Evolutionary conservation across 1,140 invertebrate genomes (phyloP).

Genomic region (Panagrolaimus sp.): DNA sequence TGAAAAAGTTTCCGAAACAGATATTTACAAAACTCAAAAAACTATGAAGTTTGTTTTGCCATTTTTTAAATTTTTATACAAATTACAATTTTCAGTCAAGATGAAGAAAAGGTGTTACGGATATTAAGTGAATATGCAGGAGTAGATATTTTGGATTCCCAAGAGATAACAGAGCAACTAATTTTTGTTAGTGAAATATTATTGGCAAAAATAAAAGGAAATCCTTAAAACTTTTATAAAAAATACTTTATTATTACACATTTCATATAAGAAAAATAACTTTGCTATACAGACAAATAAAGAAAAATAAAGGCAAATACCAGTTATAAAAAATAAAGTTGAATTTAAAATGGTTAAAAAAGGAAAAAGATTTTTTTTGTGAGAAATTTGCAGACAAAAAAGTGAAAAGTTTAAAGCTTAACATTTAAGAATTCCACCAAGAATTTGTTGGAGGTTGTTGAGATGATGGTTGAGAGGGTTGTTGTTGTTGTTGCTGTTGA

Average conservation of each 20-base stretch:
- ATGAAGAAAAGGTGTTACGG: slow-evolving; percentile 34
- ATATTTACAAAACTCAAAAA: not conserved
- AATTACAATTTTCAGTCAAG: slow-evolving; percentile 18
- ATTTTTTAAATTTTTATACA: not conserved
- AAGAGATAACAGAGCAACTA: slow-evolving; percentile 33
- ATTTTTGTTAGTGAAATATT: slow-evolving; percentile 10
- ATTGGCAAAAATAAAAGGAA: not conserved
- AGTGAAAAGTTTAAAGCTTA: too few species aligned
- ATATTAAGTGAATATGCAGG: slow-evolving; percentile 32
- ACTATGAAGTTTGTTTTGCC: not conserved
- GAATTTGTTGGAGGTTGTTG: too few species aligned
- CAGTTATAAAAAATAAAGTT: too few species aligned
- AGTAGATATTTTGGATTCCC: slow-evolving; percentile 32
- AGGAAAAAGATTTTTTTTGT: too few species aligned
- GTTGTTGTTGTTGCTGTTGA: slow-evolving; percentile 8
- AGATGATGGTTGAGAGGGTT: not conserved
- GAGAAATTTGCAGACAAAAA: too few species aligned
- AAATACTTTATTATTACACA: too few species aligned
- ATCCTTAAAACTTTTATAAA: too few species aligned
- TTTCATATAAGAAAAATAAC: too few species aligned
- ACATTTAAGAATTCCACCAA: too few species aligned
- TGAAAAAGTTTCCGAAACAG: not conserved
- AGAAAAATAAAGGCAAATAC: too few species aligned
- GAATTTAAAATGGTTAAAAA: too few species aligned
- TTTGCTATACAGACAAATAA: too few species aligned